phyloP scores from a whole-genome alignment of 2,797 vertebrate species.

The Poeciliopsis paucimaculata region DNA sequence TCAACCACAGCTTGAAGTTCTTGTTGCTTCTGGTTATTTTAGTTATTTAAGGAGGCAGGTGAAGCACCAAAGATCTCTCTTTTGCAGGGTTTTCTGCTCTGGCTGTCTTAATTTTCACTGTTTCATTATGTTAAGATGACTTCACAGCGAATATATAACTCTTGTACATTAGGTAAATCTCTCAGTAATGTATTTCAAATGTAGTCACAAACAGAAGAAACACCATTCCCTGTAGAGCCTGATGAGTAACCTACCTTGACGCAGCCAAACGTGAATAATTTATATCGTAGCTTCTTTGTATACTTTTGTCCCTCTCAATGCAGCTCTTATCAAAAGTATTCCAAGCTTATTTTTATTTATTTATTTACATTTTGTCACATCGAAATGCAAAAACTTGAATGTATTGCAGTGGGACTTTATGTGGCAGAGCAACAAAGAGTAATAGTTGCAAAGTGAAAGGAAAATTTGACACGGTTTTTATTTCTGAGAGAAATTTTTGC shows the following conservation, averaged over 20 bases:
- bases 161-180: background rate
- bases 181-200: background rate
- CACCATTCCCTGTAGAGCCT: background rate
- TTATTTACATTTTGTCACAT: background rate
- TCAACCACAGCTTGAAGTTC: background rate
- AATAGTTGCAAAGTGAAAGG: too few relatives aligned
- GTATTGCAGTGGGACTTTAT: background rate
- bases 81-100: background rate
- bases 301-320: background rate
- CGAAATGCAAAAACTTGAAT: background rate
- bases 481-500: background rate
- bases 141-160: background rate
- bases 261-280: constrained; percentile 72
- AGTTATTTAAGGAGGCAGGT: too few relatives aligned
- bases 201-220: background rate
- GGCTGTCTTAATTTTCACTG: background rate
- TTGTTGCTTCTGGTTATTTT: background rate
- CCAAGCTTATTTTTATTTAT: background rate
- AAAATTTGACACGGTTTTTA: background rate
- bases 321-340: background rate
- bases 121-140: background rate
- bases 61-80: background rate
- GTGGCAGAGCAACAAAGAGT: background rate
- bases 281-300: constrained; percentile 34
- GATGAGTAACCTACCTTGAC: constrained; percentile 47